Base-by-base conservation (phyloP, 2,113 vertebrate species). In the Gobiocypris rarus region DNA sequence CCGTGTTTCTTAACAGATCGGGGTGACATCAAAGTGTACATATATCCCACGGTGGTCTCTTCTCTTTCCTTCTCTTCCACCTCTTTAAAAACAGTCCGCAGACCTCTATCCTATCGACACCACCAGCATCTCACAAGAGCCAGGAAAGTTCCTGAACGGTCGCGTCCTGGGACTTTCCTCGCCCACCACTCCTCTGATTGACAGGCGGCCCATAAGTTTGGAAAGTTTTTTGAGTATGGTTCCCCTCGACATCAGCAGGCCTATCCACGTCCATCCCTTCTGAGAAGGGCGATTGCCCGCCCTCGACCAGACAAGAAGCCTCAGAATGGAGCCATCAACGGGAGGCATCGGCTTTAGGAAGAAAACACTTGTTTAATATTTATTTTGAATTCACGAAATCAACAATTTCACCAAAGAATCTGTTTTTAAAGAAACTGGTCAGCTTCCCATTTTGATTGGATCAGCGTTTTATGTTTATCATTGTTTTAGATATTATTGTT, bases 21-120 rank as follows among this genome's bases (percentile, higher is more conserved):
- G 95, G 97, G 90, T 94, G 96, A 96, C 61, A 91, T 98, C 90
- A 97, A 96, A 93, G 95, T 98, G 54, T n/a, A n/a, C n/a, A n/a
- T n/a, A n/a, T 89, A 95, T 87, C 94, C 95, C 87, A 88, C 94
- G 2, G 26, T 76, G 0, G 54, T 26, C 6, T 78, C 84, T 17
- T 77, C 86, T 5, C 50, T 83, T 6, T 67, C 83, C 71, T 86
- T 95, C 58, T 61, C 83, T 75, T 86, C 95, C 58, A 89, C 95
- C 81, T 93, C 95, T 86, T 90, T n/a, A n/a, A n/a, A n/a, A n/a
- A n/a, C 95, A 93, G 28, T 90, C 95, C 86, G n/a, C n/a, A n/a
- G n/a, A n/a, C n/a, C n/a, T n/a, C n/a, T n/a, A n/a, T 93, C 93
- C 50, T n/a, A n/a, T 92, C 93, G 43, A 75, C 92, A 75, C 91